Conservation (phyloP, 2,113 vertebrate species). For the Centropus unirufus region DNA sequence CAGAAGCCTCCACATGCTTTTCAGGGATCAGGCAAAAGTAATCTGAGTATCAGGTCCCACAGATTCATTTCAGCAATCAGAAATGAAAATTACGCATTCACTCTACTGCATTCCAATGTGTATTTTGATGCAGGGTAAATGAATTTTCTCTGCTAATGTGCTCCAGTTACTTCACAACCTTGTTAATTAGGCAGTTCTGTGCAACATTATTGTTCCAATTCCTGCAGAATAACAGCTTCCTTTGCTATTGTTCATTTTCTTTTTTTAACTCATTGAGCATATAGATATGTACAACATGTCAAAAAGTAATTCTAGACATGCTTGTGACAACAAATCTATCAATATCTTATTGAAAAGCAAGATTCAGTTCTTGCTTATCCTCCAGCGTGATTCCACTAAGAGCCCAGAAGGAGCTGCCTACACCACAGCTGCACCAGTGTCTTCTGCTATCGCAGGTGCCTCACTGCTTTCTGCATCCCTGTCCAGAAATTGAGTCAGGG, state of each 20-base stretch:
- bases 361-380: background rate
- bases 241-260: background rate
- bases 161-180: constrained; percentile 11
- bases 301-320: background rate
- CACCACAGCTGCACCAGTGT: fast-evolving
- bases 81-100: background rate
- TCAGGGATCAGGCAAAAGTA: constrained; percentile 15
- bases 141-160: constrained; percentile 18
- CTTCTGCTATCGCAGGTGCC: background rate
- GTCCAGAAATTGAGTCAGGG: background rate
- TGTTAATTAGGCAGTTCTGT: constrained; percentile 41
- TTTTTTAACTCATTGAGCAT: background rate
- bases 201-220: background rate
- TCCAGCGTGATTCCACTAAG: background rate
- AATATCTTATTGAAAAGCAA: background rate
- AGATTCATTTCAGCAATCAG: constrained; percentile 24
- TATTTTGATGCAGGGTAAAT: constrained; percentile 29
- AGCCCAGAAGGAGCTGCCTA: background rate
- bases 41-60: constrained; percentile 36
- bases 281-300: background rate
- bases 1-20: constrained; percentile 32
- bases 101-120: background rate
- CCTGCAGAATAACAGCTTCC: background rate
- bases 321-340: background rate
- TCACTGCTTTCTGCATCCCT: background rate